These are phyloP conservation scores for Eurytoma californica DNA, from an alignment of 2,888 invertebrate genomes.

Conservation along the genomic window DNA sequence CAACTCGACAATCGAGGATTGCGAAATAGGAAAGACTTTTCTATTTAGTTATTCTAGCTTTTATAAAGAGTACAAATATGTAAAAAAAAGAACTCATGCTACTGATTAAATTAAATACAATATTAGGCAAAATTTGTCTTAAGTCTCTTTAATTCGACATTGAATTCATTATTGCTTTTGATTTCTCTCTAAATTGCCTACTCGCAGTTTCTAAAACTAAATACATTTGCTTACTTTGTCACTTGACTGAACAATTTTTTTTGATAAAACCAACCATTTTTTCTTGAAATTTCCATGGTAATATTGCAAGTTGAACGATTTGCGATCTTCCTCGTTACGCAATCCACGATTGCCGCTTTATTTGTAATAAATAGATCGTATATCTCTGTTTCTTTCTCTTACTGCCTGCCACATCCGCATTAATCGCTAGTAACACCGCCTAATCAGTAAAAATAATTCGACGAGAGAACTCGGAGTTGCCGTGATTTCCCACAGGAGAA, in stretches of 20 bases:
- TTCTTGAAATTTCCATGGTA: too few species aligned
- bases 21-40: slow-evolving; percentile 31
- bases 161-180: too few species aligned
- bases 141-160: too few species aligned
- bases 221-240: too few species aligned
- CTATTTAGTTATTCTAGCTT: slow-evolving; percentile 56
- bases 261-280: too few species aligned
- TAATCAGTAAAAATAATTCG: slow-evolving; percentile 67
- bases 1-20: slow-evolving; percentile 48
- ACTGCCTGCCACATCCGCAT: slow-evolving; percentile 57
- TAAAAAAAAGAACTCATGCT: neutral
- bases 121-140: slow-evolving; percentile 2
- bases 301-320: too few species aligned
- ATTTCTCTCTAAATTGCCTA: too few species aligned
- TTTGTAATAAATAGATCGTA: slow-evolving; percentile 63
- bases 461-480: slow-evolving; percentile 47
- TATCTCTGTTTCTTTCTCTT: slow-evolving; percentile 59
- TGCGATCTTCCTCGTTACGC: slow-evolving; percentile 39
- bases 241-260: too few species aligned
- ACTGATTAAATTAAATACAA: neutral
- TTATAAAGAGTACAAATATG: neutral
- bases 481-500: slow-evolving; percentile 55
- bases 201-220: too few species aligned
- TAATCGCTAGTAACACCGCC: slow-evolving; percentile 62
- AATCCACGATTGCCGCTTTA: slow-evolving; percentile 47